Evolutionary conservation across 2,888 invertebrate genomes (phyloP), one percentile per base, ranked within the genome.

Genomic region (Sthenelais limicola): DNA sequence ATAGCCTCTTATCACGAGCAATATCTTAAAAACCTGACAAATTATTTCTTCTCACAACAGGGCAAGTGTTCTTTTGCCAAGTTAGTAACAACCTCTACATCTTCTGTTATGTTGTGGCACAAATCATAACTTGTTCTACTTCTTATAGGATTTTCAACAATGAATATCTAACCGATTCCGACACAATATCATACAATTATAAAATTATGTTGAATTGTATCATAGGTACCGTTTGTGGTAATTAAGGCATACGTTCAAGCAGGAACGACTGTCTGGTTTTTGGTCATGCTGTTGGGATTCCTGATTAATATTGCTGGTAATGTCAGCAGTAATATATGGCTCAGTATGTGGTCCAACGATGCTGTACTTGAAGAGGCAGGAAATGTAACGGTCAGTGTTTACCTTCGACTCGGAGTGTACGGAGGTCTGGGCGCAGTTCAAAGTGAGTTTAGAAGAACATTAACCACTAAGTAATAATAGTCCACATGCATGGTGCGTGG

Each of bases 201-300:
- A n/a, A 26, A 18, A 56, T 43, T 54, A 21, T 32, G 21, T 24
- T 21, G 18, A 21, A 66, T 35, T 71, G n/a, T n/a, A n/a, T n/a
- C n/a, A 38, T 78, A 88, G 88, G 94, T 98, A 0, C 94, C 95
- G 88, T 92, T 93, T 90, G 89, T 90, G 74, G 96, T 98, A 0
- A 96, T 97, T 89, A 91, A 93, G 80, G 93, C 95, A 87, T 98
- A 98, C 87, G 38, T 77, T 26, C n/a, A 51, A 21, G 67, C 76
- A 2, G 68, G 69, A 5, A 52, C 54, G 12, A n/a, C 38, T 18
- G 24, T 21, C n/a, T 70, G 43, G 52, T 47, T 30, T n/a, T 72
- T 26, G 24, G 28, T 2, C 3, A 32, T 24, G 32, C n/a, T 70
- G 32, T 24, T 70, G 3, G 70, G 70, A 38, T 43, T 70, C 26